Conservation (phyloP, 2,113 vertebrate species). For the Loxodonta africana region DNA sequence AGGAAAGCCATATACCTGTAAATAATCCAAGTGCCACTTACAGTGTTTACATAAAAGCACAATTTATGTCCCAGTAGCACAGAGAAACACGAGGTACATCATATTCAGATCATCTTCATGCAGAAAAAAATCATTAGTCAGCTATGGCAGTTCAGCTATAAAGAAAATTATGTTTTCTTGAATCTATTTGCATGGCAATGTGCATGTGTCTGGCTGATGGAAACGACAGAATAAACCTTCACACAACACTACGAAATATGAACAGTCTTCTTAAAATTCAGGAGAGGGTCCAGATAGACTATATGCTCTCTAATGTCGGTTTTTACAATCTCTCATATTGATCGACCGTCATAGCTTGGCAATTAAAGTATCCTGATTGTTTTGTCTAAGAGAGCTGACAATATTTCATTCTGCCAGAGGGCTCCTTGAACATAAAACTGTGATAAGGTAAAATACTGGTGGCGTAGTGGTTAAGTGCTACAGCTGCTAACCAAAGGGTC, state of each 20-base stretch:
- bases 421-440: conserved; percentile 63
- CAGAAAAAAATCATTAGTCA: conserved; percentile 82
- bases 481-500: too few relatives aligned
- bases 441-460: conserved; percentile 52
- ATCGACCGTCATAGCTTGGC: conserved; percentile 39
- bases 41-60: conserved; percentile 67
- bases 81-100: conserved; percentile 69
- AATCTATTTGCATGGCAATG: conserved; percentile 80
- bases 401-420: conserved; percentile 69
- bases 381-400: conserved; percentile 68
- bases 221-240: conserved; percentile 68
- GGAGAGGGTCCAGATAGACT: conserved; percentile 39
- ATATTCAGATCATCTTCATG: conserved; percentile 75
- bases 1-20: conserved; percentile 70
- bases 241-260: conserved; percentile 55
- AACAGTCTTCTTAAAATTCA: conserved; percentile 64
- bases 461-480: too few relatives aligned
- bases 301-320: conserved; percentile 47
- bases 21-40: conserved; percentile 71
- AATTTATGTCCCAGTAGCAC: conserved; percentile 71
- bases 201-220: conserved; percentile 65
- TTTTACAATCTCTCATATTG: conserved; percentile 69
- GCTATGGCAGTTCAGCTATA: conserved; percentile 75
- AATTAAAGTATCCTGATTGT: conserved; percentile 76
- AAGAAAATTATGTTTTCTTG: conserved; percentile 76